Conservation (phyloP, 2,888 invertebrate genomes). For the Danaus chrysippus region DNA sequence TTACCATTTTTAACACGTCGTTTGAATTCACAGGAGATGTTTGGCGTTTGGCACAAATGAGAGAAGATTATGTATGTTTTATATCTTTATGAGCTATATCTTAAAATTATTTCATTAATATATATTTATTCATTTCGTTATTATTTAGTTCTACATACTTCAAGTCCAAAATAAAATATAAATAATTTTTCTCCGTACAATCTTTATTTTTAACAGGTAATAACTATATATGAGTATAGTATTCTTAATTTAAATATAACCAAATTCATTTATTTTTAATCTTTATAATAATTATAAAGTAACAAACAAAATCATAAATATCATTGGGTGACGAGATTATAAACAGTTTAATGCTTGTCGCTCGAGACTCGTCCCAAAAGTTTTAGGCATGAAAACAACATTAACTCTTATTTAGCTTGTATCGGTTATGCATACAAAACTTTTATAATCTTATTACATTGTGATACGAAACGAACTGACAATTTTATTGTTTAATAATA, state of each 20-base stretch:
- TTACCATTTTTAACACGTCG: conserved; percentile 52
- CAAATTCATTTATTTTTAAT: background rate
- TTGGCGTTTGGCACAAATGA: conserved; percentile 24
- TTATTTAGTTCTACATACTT: too few species aligned
- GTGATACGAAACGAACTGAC: background rate
- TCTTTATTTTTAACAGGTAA: too few species aligned
- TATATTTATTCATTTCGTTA: too few species aligned
- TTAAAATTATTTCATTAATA: too few species aligned
- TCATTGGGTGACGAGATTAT: background rate
- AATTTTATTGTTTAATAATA: too few species aligned
- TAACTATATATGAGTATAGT: too few species aligned
- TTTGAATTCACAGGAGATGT: conserved; percentile 53
- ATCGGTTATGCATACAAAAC: conserved; percentile 38
- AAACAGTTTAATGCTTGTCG: conserved; percentile 2
- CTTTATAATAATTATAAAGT: background rate
- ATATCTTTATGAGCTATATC: too few species aligned
- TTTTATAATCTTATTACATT: conserved; percentile 25
- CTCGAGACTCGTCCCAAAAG: conserved; percentile 18
- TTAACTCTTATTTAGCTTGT: conserved; percentile 36
- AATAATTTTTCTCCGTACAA: too few species aligned
- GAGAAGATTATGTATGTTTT: background rate
- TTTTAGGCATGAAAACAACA: conserved; percentile 34
- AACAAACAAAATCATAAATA: background rate
- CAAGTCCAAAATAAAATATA: too few species aligned
- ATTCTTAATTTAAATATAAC: too few species aligned